Evolutionary conservation across 2,797 vertebrate species (phyloP).

Genomic region (Periparus ater): DNA sequence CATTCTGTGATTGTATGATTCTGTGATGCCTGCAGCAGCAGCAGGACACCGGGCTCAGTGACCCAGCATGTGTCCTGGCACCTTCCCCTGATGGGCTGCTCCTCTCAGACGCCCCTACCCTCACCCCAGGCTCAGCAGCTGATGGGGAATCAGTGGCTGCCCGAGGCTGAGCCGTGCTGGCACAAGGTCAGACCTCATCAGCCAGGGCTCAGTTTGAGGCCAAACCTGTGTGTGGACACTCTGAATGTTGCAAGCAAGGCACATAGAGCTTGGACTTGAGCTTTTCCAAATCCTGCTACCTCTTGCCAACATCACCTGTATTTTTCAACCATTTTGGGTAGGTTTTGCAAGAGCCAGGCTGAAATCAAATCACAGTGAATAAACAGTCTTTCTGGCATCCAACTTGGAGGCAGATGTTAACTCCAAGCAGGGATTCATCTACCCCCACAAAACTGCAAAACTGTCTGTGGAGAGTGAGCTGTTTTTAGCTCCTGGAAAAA

Average conservation of each 20-base stretch:
- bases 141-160: fast-evolving
- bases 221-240: not conserved
- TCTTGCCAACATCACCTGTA: not conserved
- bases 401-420: constrained; percentile 22
- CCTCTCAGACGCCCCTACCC: not conserved
- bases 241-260: not conserved
- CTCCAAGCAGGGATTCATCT: not conserved
- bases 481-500: constrained; percentile 41
- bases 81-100: not conserved
- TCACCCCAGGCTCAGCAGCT: not conserved
- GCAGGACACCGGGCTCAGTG: not conserved
- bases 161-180: not conserved
- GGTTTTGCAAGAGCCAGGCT: not conserved
- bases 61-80: fast-evolving
- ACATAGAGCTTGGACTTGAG: not conserved
- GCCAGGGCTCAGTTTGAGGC: not conserved
- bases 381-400: not conserved
- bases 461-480: constrained; percentile 15
- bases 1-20: not conserved
- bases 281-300: not conserved
- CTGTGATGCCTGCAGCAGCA: not conserved
- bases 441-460: not conserved
- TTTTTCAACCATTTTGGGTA: not conserved
- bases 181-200: not conserved
- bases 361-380: not conserved